A percentile compares a stretch with the other conserved stretches of the same genome.
phyloP scores from a whole-genome alignment of 2,113 vertebrate species.

The Perca fluviatilis region DNA sequence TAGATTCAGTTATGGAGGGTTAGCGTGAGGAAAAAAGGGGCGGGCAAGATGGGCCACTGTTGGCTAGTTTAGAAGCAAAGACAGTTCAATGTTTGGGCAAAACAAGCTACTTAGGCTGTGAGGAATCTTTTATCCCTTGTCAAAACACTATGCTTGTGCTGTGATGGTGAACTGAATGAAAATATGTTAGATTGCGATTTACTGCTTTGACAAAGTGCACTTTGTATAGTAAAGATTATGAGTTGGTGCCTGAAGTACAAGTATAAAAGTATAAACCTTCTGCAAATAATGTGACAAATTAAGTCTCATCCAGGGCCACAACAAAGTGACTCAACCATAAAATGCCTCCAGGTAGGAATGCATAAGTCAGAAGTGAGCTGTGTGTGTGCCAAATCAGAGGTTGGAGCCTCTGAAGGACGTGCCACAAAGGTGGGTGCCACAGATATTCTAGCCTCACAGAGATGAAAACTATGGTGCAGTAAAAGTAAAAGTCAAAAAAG shows the following conservation, averaged over 20 bases:
- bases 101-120: constrained; percentile 18
- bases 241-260: constrained; percentile 28
- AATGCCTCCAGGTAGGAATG: constrained; percentile 21
- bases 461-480: background rate
- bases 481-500: background rate
- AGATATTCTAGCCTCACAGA: background rate
- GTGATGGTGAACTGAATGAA: background rate
- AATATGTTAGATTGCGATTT: constrained; percentile 19
- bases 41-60: background rate
- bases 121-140: constrained; percentile 33
- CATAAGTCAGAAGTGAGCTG: constrained; percentile 39
- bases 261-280: constrained; percentile 20
- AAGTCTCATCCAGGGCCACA: constrained; percentile 31
- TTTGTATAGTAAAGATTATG: constrained; percentile 37
- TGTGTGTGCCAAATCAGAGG: constrained; percentile 2
- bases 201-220: constrained; percentile 31
- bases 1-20: constrained; percentile 68
- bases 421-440: background rate
- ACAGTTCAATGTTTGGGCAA: constrained; percentile 23
- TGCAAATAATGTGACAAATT: constrained; percentile 48
- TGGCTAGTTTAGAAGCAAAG: constrained; percentile 8
- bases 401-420: background rate
- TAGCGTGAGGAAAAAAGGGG: constrained; percentile 31
- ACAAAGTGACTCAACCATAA: constrained; percentile 23
- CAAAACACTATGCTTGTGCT: constrained; percentile 6